Evolutionary conservation across 92 coral and sea anemone genomes (phyloP).

Genomic region (Parazoanthus atlanticus): DNA sequence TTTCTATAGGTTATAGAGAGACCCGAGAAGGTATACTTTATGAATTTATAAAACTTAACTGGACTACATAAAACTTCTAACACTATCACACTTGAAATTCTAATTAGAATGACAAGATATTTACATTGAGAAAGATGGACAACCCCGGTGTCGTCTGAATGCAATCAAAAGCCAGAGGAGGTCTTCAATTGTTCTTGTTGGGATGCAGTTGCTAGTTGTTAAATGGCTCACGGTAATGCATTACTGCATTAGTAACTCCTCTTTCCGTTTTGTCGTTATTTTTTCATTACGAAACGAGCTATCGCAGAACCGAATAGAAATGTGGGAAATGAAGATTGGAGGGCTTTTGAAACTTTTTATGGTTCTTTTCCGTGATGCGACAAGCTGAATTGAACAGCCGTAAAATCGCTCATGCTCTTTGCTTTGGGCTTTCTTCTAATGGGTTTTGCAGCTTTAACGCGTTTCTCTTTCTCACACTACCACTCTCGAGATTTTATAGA

Average conservation of each 20-base stretch:
- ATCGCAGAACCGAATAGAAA: background rate
- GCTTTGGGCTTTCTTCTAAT: constrained; percentile 32
- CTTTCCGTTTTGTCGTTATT: background rate
- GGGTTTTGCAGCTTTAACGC: constrained; percentile 15
- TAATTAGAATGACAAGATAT: background rate
- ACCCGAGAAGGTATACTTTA: background rate
- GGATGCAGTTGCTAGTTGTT: background rate
- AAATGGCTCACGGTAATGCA: background rate
- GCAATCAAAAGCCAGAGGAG: background rate
- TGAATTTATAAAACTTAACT: background rate
- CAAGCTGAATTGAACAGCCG: constrained; percentile 8
- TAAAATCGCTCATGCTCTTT: constrained; percentile 18
- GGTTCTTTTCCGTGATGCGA: constrained; percentile 10
- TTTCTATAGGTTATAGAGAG: background rate
- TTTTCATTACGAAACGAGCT: background rate
- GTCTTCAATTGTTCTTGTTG: background rate
- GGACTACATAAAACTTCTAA: background rate
- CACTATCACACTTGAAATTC: constrained; percentile 1
- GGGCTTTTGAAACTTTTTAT: background rate
- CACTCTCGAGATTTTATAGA: background rate
- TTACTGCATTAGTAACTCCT: background rate
- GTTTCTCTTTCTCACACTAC: background rate
- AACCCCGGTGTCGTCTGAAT: constrained; percentile 6
- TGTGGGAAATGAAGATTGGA: background rate
- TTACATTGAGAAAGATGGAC: background rate